phyloP scores from a whole-genome alignment of 2,113 vertebrate genomes.

The Mus pahari region DNA sequence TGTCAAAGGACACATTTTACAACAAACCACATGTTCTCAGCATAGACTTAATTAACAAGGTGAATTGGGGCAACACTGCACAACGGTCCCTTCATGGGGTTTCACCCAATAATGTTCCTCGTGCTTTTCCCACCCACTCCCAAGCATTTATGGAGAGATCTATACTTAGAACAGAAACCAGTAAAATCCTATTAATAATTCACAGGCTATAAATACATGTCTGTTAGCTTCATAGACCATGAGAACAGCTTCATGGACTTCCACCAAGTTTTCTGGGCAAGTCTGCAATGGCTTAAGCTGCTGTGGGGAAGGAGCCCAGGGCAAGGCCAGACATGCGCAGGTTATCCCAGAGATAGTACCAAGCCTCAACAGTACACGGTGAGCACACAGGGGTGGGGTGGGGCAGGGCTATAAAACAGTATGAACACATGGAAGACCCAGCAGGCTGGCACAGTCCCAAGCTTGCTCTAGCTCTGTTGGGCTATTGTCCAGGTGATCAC shows the following conservation, averaged over 20 bases:
- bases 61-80: not conserved
- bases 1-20: not conserved
- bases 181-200: slow-evolving; percentile 26
- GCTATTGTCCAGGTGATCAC: not conserved
- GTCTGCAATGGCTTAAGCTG: not conserved
- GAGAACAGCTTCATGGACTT: not conserved
- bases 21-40: slow-evolving; percentile 39
- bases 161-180: slow-evolving; percentile 17
- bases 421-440: not conserved
- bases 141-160: not conserved
- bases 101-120: not conserved
- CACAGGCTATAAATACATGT: slow-evolving; percentile 1
- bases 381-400: too few species aligned
- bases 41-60: not conserved
- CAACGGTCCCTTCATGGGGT: not conserved
- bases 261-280: not conserved
- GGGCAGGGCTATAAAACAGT: too few species aligned
- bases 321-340: not conserved
- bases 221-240: not conserved
- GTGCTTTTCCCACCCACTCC: not conserved
- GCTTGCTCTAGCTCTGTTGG: too few species aligned
- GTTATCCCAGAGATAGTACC: not conserved
- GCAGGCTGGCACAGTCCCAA: not conserved
- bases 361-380: not conserved
- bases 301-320: not conserved